These are phyloP conservation scores for Mamestra brassicae DNA, from an alignment of 2,888 invertebrate genomes.

Conservation along the genomic window DNA sequence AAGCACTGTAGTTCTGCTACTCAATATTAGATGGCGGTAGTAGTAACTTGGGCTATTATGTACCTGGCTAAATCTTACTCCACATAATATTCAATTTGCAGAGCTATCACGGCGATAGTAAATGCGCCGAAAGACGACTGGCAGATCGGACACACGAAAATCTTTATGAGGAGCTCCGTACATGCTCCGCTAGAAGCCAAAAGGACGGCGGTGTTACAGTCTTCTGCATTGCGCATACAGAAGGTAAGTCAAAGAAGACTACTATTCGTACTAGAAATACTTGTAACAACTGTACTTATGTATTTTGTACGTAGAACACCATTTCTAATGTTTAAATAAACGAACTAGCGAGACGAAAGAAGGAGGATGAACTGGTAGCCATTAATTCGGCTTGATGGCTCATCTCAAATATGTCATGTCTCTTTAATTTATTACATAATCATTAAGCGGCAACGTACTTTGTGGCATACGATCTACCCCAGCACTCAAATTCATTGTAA, in stretches of 20 bases:
- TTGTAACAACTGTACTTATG: background rate
- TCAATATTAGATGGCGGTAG: too few relatives aligned
- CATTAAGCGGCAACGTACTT: too few relatives aligned
- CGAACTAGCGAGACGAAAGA: too few relatives aligned
- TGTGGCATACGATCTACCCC: too few relatives aligned
- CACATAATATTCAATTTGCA: conserved; percentile 64
- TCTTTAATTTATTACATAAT: too few relatives aligned
- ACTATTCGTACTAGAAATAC: background rate
- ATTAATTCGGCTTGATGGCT: background rate
- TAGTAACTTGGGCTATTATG: too few relatives aligned
- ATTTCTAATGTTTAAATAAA: background rate
- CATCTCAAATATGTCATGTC: too few relatives aligned
- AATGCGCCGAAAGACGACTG: conserved; percentile 94
- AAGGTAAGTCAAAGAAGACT: conserved; percentile 80
- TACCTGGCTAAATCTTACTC: background rate
- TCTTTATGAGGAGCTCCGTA: conserved; percentile 95
- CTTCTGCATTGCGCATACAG: conserved; percentile 94
- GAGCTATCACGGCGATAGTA: conserved; percentile 91
- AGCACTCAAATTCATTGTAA: too few relatives aligned
- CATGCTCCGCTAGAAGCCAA: conserved; percentile 96
- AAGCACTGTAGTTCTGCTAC: too few relatives aligned
- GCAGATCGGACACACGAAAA: conserved; percentile 97
- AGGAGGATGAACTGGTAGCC: too few relatives aligned
- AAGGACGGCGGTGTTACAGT: conserved; percentile 93
- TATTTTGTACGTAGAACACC: background rate